Base-by-base conservation (phyloP, 2,888 invertebrate genomes). In the Dolichomitus sp. region DNA sequence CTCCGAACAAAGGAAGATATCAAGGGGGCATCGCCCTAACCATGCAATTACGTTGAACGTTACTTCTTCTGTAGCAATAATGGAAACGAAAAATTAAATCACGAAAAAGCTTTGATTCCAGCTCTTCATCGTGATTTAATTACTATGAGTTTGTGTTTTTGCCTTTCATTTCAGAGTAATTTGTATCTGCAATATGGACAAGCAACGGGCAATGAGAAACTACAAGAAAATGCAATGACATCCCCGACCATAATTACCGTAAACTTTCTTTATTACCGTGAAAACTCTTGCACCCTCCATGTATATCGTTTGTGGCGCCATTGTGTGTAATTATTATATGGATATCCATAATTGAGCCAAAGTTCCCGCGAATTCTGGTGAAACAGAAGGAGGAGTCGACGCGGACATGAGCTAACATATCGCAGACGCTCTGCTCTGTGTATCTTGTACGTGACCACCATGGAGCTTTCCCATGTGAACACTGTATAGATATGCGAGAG, bases 101-200 rank as follows among this genome's bases (percentile, higher is more conserved):
- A 37, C 69, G 33, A 23, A 14, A 33, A 17, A 19, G 63, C 74
- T 83, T 78, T 69, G 83, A 82, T 81, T 84, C 80, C 76, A 77
- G 72, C 68, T 79, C 78, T 84, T 84, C 84, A 87, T 87, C 84
- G 83, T 84, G 84, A 85, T 86, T 84, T 84, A 84, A 85, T 85
- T 83, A 84, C 80, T 66, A 65, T 54, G 52, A 23, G 19, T 45
- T 45, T n/a, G 1, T 17, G n/a, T 48, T 6, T 4, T 48, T 17
- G 48, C 1, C 42, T 48, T 48, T 6, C 17, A 17, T 48, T 17
- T 5, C 17, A 6, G 37, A 9, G 37, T 37, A n/a, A 37, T 37
- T 37, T 9, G 37, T 37, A 37, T 37, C 37, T 37, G 37, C 37
- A 37, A 9, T 37, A 9, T 37, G 37, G 2, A 37, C 37, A 9